phyloP scores from a whole-genome alignment of 2,797 vertebrate species.

The Cyclura pinguis region DNA sequence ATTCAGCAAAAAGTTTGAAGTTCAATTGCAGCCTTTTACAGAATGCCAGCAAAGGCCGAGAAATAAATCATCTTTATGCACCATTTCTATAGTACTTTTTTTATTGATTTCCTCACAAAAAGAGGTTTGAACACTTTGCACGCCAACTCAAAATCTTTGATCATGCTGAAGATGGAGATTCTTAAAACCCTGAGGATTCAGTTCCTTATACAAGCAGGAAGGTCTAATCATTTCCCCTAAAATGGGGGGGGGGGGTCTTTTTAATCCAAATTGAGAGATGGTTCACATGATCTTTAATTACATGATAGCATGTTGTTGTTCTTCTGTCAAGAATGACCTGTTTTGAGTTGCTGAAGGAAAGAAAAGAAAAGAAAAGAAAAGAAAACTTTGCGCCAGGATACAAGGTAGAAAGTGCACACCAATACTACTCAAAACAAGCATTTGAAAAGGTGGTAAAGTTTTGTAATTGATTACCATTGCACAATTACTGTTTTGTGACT shows the following conservation, averaged over 20 bases:
- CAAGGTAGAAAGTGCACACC: neutral
- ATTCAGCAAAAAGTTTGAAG: conserved; percentile 63
- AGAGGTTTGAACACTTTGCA: conserved; percentile 35
- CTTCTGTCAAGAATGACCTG: neutral
- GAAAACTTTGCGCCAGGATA: neutral
- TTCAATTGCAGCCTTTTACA: conserved; percentile 63
- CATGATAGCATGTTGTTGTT: conserved; percentile 3
- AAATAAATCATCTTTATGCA: conserved; percentile 64
- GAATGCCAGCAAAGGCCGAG: conserved; percentile 55
- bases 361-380: neutral
- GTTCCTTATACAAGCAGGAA: conserved; percentile 21
- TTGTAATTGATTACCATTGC: neutral
- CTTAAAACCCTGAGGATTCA: conserved; percentile 32
- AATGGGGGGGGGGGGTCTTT: neutral
- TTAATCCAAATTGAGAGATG: neutral
- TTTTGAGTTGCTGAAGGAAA: neutral
- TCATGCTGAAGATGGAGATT: conserved; percentile 28
- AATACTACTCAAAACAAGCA: neutral
- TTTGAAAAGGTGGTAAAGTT: neutral
- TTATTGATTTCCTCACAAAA: conserved; percentile 45
- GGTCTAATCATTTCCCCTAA: conserved; percentile 10
- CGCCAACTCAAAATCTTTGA: conserved; percentile 44
- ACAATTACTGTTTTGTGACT: neutral
- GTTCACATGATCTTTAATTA: neutral
- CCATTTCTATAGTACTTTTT: conserved; percentile 52